phyloP scores from a whole-genome alignment of 2,888 invertebrate genomes.

The Harpalus rubripes region DNA sequence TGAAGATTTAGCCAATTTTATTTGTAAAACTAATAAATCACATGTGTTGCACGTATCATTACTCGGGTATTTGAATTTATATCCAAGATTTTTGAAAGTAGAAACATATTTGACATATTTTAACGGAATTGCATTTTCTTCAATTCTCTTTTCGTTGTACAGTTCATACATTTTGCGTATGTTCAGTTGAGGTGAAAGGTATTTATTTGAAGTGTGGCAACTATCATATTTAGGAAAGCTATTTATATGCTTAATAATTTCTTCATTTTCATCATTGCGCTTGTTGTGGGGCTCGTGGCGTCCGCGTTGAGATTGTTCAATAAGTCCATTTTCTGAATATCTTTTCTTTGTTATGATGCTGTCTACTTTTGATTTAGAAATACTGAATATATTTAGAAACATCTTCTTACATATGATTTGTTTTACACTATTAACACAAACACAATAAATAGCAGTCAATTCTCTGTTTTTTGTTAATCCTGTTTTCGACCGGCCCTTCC shows the following conservation, averaged over 20 bases:
- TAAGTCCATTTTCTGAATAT: neutral
- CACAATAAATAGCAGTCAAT: constrained; percentile 1
- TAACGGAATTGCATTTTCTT: neutral
- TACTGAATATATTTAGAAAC: constrained; percentile 8
- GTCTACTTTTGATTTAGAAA: constrained; percentile 1
- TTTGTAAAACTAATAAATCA: too few relatives aligned
- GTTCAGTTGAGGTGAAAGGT: neutral
- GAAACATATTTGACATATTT: constrained; percentile 11
- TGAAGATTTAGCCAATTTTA: too few relatives aligned
- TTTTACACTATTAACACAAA: constrained; percentile 3
- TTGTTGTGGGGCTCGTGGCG: neutral
- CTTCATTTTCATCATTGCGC: constrained; percentile 4
- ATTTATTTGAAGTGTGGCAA: constrained; percentile 6
- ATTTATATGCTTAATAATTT: constrained; percentile 15
- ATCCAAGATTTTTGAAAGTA: constrained; percentile 4
- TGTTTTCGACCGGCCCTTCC: neutral
- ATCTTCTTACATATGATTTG: neutral
- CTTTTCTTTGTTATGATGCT: neutral
- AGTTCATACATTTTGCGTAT: too few relatives aligned
- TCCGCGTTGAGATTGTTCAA: constrained; percentile 8
- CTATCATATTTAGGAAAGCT: constrained; percentile 11
- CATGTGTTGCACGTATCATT: too few relatives aligned
- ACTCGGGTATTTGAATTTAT: neutral
- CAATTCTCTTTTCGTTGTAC: neutral
- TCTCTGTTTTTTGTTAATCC: neutral